Percentiles rank a stretch among this genome's conserved stretches.
Conservation (phyloP, 2,888 invertebrate species). For the Augochlorella aurata region DNA sequence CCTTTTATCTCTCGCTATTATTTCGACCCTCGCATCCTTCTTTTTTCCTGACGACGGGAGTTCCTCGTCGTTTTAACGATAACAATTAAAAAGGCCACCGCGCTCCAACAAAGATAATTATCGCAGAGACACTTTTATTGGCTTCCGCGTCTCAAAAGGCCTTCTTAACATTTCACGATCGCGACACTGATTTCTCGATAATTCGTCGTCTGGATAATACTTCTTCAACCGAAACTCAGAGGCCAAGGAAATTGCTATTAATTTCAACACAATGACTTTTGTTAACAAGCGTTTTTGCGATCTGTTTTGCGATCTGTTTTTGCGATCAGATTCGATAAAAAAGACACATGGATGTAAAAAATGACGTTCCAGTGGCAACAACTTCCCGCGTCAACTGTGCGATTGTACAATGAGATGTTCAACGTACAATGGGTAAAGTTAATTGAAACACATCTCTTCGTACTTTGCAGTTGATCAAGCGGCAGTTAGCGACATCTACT, state of each 20-base stretch:
- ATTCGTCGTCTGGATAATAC: background rate
- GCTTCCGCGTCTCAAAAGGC: constrained; percentile 40
- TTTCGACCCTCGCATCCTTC: constrained; percentile 67
- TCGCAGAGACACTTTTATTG: constrained; percentile 73
- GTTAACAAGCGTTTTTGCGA: background rate
- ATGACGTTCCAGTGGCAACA: no score
- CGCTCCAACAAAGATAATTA: constrained; percentile 74
- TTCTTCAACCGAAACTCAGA: background rate
- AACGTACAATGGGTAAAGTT: no score
- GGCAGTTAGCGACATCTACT: no score
- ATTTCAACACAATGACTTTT: background rate
- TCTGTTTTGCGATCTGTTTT: no score
- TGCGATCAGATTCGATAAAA: background rate
- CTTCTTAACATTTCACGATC: constrained; percentile 33
- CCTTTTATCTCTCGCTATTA: constrained; percentile 75
- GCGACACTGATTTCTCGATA: constrained; percentile 28
- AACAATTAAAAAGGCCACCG: constrained; percentile 75
- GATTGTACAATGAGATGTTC: no score
- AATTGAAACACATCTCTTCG: no score
- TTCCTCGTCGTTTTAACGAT: constrained; percentile 72
- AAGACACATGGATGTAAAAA: no score
- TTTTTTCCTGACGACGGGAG: constrained; percentile 52
- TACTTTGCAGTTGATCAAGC: no score
- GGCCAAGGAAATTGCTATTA: background rate
- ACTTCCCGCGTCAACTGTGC: no score